Evolutionary conservation across 53 echinoderm and acorn worm genomes (phyloP).

Genomic region (Echinarachnius parma): DNA sequence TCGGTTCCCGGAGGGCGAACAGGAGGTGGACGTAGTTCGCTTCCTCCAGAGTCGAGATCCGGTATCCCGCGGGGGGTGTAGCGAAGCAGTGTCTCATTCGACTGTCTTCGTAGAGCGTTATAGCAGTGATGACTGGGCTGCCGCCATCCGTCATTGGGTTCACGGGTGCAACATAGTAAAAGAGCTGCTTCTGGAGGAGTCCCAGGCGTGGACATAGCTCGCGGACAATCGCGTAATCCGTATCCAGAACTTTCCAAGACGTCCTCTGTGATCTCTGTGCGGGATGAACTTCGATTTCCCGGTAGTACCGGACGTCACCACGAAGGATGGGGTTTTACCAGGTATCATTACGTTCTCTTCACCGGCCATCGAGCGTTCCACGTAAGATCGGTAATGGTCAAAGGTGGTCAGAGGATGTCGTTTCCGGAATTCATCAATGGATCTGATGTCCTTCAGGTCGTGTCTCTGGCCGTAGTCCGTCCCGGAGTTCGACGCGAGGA

Average conservation of each 20-base stretch:
- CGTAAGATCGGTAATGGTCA: conserved; percentile 53
- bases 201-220: too few species aligned
- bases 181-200: conserved; percentile 29
- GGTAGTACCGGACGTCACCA: conserved; percentile 67
- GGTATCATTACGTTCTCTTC: conserved; percentile 55
- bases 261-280: not conserved
- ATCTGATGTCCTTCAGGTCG: conserved; percentile 49
- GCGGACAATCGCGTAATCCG: not conserved
- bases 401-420: conserved; percentile 63
- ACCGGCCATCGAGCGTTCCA: conserved; percentile 61
- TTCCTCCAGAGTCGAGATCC: conserved; percentile 11
- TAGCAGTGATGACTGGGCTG: not conserved
- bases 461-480: conserved; percentile 55
- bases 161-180: conserved; percentile 25
- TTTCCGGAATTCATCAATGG: conserved; percentile 46
- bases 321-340: conserved; percentile 35
- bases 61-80: not conserved
- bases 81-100: too few species aligned
- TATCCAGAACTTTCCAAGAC: not conserved
- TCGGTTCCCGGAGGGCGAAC: conserved; percentile 8
- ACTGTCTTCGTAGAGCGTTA: not conserved
- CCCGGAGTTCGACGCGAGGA: conserved; percentile 42
- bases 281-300: conserved; percentile 64
- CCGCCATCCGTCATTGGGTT: conserved; percentile 22
- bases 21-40: conserved; percentile 25